phyloP scores from a whole-genome alignment of 2,888 invertebrate genomes.

The Drosophila aldrichi region DNA sequence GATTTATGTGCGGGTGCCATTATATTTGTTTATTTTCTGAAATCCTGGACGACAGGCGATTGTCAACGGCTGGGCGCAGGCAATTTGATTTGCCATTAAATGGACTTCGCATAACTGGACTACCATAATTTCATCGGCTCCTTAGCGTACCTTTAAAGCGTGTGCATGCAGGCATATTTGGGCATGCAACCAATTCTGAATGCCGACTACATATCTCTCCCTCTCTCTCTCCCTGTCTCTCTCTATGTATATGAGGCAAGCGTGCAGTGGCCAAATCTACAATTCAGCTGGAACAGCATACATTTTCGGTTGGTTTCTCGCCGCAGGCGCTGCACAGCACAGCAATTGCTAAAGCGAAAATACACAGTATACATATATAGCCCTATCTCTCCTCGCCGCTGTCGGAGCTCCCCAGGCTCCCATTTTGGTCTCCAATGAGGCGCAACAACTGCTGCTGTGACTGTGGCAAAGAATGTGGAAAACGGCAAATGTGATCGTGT shows the following conservation, averaged over 20 bases:
- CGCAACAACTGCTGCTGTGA: slow-evolving; percentile 63
- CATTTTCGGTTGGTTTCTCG: slow-evolving; percentile 70
- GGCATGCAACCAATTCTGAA: slow-evolving; percentile 23
- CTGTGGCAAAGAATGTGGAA: slow-evolving; percentile 65
- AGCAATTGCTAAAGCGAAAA: slow-evolving; percentile 40
- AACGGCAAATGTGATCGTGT: slow-evolving; percentile 26
- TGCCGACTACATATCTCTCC: slow-evolving; percentile 3
- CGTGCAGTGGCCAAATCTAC: slow-evolving; percentile 56
- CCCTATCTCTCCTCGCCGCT: background rate
- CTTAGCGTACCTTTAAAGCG: slow-evolving; percentile 35
- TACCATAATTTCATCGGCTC: slow-evolving; percentile 46
- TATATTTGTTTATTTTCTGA: slow-evolving; percentile 64
- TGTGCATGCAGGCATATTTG: background rate
- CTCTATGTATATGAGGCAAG: slow-evolving; percentile 20
- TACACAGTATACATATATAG: slow-evolving; percentile 12
- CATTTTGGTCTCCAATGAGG: slow-evolving; percentile 59
- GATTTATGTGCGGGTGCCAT: slow-evolving; percentile 71
- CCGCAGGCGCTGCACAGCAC: slow-evolving; percentile 46
- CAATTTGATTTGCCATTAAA: slow-evolving; percentile 48
- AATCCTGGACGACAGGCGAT: slow-evolving; percentile 50
- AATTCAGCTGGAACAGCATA: slow-evolving; percentile 74
- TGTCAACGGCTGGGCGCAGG: slow-evolving; percentile 53
- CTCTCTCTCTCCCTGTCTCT: background rate
- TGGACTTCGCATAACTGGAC: slow-evolving; percentile 45
- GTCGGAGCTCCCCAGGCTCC: background rate